Conservation (phyloP, 2,797 vertebrate species). For the Emys orbicularis region DNA sequence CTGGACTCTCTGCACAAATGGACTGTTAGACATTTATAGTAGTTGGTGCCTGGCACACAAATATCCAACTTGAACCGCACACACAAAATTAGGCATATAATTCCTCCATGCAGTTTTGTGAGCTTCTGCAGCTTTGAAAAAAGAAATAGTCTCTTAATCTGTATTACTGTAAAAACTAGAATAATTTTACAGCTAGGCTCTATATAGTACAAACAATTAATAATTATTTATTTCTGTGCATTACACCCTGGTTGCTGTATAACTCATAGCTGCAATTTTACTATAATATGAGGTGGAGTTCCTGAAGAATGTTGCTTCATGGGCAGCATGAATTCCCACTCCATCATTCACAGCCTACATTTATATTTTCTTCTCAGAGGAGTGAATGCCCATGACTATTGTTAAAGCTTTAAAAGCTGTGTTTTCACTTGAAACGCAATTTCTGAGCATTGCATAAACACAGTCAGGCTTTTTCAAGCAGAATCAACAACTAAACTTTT, state of each 20-base stretch:
- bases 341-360: neutral
- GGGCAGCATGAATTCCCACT: neutral
- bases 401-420: slow-evolving; percentile 21
- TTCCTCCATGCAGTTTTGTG: neutral
- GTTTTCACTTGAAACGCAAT: slow-evolving; percentile 35
- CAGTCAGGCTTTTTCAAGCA: neutral
- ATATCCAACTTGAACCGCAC: neutral
- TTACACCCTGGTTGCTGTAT: neutral
- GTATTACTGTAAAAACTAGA: neutral
- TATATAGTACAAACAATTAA: neutral
- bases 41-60: neutral
- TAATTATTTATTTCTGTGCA: neutral
- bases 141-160: neutral
- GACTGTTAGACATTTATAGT: neutral
- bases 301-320: neutral
- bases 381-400: slow-evolving; percentile 23
- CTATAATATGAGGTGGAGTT: neutral
- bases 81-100: neutral
- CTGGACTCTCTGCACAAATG: neutral
- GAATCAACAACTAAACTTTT: neutral
- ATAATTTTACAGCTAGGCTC: neutral
- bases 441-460: neutral
- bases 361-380: neutral
- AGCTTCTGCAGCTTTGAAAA: neutral
- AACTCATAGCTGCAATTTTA: neutral